A percentile compares a stretch with the other conserved stretches of the same genome.
Conservation (phyloP, 2,797 vertebrate genomes). For the Crypturellus tataupa region DNA sequence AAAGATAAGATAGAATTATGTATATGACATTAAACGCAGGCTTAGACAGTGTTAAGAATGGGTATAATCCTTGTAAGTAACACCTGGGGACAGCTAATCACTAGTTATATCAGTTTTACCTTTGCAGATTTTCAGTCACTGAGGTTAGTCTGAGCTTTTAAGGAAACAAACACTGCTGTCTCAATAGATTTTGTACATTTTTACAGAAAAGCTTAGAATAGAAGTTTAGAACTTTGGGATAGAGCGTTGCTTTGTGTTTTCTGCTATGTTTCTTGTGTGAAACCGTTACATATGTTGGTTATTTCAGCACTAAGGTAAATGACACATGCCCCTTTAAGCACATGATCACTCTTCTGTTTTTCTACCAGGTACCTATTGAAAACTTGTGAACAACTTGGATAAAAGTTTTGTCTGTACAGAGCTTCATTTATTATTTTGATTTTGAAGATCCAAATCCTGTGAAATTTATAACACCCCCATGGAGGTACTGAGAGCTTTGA, state of each 20-base stretch:
- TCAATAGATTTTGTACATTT: conserved; percentile 6
- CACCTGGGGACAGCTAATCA: conserved; percentile 10
- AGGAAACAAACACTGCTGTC: conserved; percentile 6
- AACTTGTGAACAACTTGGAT: background rate
- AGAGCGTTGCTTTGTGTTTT: background rate
- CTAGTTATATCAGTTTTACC: background rate
- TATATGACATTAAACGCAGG: background rate
- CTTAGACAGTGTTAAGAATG: conserved; percentile 4
- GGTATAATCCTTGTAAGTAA: conserved; percentile 46
- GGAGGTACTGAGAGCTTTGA: background rate
- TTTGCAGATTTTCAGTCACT: conserved; percentile 26
- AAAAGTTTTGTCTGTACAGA: background rate
- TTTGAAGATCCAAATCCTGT: background rate
- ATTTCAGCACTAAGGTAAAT: conserved; percentile 14
- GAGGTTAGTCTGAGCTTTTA: conserved; percentile 26
- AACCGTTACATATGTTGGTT: background rate
- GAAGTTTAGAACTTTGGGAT: background rate
- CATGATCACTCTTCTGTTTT: background rate
- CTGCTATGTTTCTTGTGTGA: background rate
- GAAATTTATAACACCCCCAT: background rate
- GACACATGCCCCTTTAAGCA: background rate
- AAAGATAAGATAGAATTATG: background rate
- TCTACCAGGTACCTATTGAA: background rate
- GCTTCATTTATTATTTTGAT: background rate
- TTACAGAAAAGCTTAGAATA: background rate